Base-by-base conservation (phyloP, 53 echinoderm and acorn worm genomes). In the Crossaster papposus region DNA sequence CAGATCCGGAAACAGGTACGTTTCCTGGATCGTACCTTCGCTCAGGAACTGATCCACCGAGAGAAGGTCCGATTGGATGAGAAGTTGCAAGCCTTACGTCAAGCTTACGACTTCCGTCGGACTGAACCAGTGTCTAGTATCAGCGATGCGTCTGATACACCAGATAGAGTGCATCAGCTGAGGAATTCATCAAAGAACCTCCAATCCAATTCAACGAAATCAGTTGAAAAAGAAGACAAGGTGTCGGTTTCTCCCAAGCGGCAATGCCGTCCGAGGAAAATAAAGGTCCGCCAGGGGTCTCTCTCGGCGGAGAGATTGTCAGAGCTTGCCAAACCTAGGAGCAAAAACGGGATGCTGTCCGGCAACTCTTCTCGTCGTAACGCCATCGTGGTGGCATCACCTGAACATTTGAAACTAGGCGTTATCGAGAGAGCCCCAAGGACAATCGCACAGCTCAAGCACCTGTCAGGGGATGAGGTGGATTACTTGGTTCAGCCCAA, bases 401-500 rank as follows among this genome's bases (percentile, higher is more conserved):
- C 94, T 23, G 91, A 94, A 29, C 94, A 94, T 30, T 80, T 94
- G 12, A 82, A 83, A 18, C 83, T 94, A 36, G 35, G 91, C 54
- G 83, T 94, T 24, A 89, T 91, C 2, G 88, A 94, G 81, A 84
- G 86, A 70, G 4, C 79, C 5, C 91, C 94, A 18, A 62, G 91
- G 84, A 94, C 91, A 2, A 94, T 89, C 34, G 89, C 77, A 15
- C 94, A 94, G 65, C 81, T 94, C 34, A 83, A 72, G 22, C 79
- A 91, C 50, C 81, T 94, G 29, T 78, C 94, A 13, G 65, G 62
- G 51, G 94, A 94, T 53, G 91, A 94, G 32, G 64, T 91, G 72
- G 94, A 94, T 30, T 89, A 94, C 64, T 79, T 94, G 31, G 73
- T 94, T 50, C 94, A 94, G 81, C 94, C 94, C 11, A 91, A 94